A percentile compares a stretch with the other conserved stretches of the same genome.
Conservation (phyloP, 35 echinoderm and acorn worm genomes). For the Ptychodera flava region DNA sequence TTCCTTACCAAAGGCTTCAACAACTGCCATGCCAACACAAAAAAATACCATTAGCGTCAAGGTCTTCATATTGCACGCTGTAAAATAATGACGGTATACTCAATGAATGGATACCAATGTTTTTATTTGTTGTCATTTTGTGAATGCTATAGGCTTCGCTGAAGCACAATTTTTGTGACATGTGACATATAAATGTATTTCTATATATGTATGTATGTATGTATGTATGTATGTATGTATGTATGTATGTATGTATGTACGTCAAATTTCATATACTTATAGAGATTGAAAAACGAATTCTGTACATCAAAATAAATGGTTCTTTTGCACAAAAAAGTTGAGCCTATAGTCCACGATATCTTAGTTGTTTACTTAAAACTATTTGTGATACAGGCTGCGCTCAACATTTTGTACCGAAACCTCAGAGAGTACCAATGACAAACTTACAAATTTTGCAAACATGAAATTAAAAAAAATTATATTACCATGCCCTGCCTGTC, state of each 20-base stretch:
- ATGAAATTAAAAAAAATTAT: no score
- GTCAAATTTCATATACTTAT: background rate
- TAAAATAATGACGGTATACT: no score
- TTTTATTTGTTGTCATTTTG: no score
- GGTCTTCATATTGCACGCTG: no score
- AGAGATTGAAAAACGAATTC: background rate
- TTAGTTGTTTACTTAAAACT: background rate
- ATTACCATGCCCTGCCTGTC: no score
- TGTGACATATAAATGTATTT: background rate
- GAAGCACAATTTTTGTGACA: no score
- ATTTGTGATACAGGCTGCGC: background rate
- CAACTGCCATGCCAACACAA: no score
- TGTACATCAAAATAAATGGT: background rate
- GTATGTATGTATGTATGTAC: background rate
- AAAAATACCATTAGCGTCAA: no score
- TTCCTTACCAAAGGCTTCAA: no score
- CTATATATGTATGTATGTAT: background rate
- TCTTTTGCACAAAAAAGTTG: background rate
- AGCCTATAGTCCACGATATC: background rate
- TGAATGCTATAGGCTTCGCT: no score
- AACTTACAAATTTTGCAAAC: no score
- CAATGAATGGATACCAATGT: no score
- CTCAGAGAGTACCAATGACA: background rate
- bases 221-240: conserved; percentile 2
- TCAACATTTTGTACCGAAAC: background rate